Percentiles rank a stretch among this genome's conserved stretches.
Conservation (phyloP, 1,140 invertebrate species). For the Aphelinus atriplicis region DNA sequence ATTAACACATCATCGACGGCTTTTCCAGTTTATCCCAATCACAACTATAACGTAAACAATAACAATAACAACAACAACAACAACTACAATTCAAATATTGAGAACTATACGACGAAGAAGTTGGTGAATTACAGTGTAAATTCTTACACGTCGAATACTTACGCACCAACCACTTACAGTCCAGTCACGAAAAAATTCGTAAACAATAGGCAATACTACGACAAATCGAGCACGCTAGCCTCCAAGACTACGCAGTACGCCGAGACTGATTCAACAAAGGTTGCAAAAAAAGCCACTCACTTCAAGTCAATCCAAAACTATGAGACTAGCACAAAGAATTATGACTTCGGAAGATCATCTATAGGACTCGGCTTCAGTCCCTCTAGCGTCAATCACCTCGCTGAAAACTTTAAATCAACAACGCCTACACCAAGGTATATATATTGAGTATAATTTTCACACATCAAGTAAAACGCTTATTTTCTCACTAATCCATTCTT, state of each 20-base stretch:
- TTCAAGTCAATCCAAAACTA: constrained; percentile 57
- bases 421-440: constrained; percentile 48
- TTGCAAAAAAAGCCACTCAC: constrained; percentile 56
- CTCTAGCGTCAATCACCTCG: constrained; percentile 62
- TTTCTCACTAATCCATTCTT: too few species aligned
- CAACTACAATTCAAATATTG: constrained; percentile 44
- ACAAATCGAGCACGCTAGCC: constrained; percentile 46
- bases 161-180: constrained; percentile 65
- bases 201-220: constrained; percentile 40
- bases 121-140: constrained; percentile 53
- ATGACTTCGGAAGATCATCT: constrained; percentile 56
- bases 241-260: constrained; percentile 52
- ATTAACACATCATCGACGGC: constrained; percentile 39
- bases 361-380: constrained; percentile 62
- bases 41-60: constrained; percentile 53
- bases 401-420: constrained; percentile 58
- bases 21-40: constrained; percentile 29
- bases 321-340: constrained; percentile 56
- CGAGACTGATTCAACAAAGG: constrained; percentile 57
- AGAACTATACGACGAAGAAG: constrained; percentile 40
- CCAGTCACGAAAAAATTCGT: constrained; percentile 56
- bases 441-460: not conserved
- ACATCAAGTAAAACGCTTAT: too few species aligned
- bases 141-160: constrained; percentile 64
- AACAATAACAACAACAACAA: constrained; percentile 52